Base-by-base conservation (phyloP, 1,140 invertebrate species). In the Temnothorax curvispinosus region DNA sequence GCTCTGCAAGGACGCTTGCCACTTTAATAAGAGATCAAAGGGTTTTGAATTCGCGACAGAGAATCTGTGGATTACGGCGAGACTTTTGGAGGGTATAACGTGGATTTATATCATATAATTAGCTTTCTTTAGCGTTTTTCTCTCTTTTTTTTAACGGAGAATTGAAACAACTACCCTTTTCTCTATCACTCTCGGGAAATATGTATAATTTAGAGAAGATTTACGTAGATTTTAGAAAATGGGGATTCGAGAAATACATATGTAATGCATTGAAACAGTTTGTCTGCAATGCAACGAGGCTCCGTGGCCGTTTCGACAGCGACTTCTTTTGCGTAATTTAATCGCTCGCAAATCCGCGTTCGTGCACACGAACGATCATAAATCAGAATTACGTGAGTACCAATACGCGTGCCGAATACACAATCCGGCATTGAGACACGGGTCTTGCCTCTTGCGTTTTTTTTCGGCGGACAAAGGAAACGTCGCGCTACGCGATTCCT, bases 351-450 rank as follows among this genome's bases (percentile, higher is more conserved):
- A 74, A 47, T 86, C 62, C 76, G 76, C 64, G 6, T 11, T 58
- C 41, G 77, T 56, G 44, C 44, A 64, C 50, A 21, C 47, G 75
- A 69, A 50, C 60, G 41, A 71, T 44, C 76, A 41, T 86, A 86
- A 86, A 86, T 82, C 77, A 86, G 76, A 81, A 86, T 86, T 82
- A 81, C 85, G 65, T 50, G 65, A 82, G 44, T 71, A n/a, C 72
- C 11, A 32, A 58, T 60, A 15, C 77, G 56, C 65, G 85, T 72
- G 65, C 77, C 85, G 85, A 86, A 86, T 86, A 82, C 41, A 18
- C 52, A 54, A 60, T 69, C 47, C 58, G 72, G 13, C 44, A 50
- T 54, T 44, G 82, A 77, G 74, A 77, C 82, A 21, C 9, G 50
- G 35, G 0, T n/a, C 38, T 74, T 21, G 44, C 65, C n/a, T 18